Conservation (phyloP, 2,113 vertebrate genomes). For the Python bivittatus region DNA sequence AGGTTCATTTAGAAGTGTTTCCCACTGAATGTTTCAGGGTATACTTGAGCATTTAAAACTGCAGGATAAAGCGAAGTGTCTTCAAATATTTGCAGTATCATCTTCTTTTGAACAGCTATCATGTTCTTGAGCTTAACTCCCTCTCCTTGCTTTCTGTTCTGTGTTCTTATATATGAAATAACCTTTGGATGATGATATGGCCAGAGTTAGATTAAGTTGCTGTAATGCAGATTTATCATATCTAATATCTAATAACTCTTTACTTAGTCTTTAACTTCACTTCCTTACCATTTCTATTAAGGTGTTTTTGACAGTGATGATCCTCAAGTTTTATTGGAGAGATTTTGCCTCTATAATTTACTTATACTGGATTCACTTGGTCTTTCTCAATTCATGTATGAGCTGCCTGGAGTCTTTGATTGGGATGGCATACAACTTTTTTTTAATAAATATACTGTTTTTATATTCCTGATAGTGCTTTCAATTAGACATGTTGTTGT, state of each 20-base stretch:
- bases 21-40: neutral
- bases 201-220: neutral
- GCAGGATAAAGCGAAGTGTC: neutral
- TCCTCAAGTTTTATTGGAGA: neutral
- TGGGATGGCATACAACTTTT: neutral
- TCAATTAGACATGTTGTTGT: neutral
- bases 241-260: slow-evolving; percentile 25
- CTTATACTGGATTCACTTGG: neutral
- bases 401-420: neutral
- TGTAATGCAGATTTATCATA: neutral
- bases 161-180: neutral
- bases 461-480: neutral
- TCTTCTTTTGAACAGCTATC: neutral
- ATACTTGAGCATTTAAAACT: neutral
- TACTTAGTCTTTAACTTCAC: slow-evolving; percentile 8
- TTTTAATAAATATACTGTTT: neutral
- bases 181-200: neutral
- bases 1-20: neutral
- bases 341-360: neutral
- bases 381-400: neutral
- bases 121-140: neutral
- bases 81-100: neutral
- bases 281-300: slow-evolving; percentile 14
- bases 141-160: slow-evolving; percentile 15
- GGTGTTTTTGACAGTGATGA: neutral